Evolutionary conservation across 2,113 vertebrate genomes (phyloP).

Genomic region (Thomomys bottae): DNA sequence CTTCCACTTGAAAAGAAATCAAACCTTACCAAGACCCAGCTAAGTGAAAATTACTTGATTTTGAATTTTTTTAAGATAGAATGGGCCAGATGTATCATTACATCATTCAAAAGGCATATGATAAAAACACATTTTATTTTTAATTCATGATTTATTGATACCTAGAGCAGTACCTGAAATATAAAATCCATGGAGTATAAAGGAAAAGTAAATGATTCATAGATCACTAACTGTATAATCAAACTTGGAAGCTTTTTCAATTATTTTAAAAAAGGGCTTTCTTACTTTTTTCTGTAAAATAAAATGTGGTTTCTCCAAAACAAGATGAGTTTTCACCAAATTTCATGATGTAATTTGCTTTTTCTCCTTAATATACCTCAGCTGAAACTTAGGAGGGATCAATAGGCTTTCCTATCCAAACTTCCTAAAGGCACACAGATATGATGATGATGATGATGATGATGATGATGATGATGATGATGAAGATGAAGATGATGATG

Average conservation of each 20-base stretch:
- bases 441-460: too few relatives aligned
- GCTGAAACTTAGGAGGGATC: neutral
- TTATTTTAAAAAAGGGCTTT: constrained; percentile 14
- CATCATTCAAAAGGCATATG: neutral
- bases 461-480: too few relatives aligned
- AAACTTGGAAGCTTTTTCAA: neutral
- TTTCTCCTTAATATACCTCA: neutral
- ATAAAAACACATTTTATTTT: neutral
- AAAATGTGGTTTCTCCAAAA: neutral
- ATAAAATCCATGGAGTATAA: neutral
- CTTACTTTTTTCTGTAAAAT: neutral
- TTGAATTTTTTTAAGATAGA: neutral
- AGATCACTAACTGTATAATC: neutral
- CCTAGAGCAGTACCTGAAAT: neutral
- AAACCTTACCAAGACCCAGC: neutral
- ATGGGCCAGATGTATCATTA: neutral
- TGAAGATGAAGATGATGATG: too few relatives aligned
- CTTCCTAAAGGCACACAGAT: neutral
- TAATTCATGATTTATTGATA: neutral
- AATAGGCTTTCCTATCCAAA: neutral
- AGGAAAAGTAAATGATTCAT: neutral
- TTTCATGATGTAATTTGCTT: neutral
- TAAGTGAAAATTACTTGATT: neutral
- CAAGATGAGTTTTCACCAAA: neutral
- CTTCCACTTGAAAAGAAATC: constrained; percentile 20